A percentile compares a stretch with the other conserved stretches of the same genome.
Conservation (phyloP, 2,797 vertebrate species). For the Setipinna tenuifilis region DNA sequence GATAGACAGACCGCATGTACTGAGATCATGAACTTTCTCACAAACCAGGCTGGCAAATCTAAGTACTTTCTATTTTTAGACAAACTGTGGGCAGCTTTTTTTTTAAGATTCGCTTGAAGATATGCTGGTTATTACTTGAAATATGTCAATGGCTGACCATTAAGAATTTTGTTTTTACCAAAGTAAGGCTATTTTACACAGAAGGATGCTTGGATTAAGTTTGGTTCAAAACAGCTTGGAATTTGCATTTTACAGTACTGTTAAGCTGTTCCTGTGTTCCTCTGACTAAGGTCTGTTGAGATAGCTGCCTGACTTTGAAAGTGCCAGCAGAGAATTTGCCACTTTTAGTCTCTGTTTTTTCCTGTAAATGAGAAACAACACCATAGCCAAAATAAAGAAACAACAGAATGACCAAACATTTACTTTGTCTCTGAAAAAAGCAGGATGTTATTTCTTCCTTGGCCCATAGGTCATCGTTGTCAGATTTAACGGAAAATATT, state of each 20-base stretch:
- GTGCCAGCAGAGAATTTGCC: neutral
- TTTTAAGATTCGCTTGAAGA: neutral
- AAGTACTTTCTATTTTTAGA: constrained; percentile 45
- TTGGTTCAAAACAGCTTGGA: neutral
- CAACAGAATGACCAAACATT: constrained; percentile 10
- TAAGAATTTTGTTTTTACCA: neutral
- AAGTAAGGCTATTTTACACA: neutral
- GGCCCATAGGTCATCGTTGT: constrained; percentile 6
- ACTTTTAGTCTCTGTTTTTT: neutral
- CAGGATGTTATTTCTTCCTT: constrained; percentile 22
- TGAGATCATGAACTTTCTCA: constrained; percentile 30
- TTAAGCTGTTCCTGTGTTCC: neutral
- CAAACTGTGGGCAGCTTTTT: constrained; percentile 27
- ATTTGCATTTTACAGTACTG: neutral
- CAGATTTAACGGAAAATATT: constrained; percentile 3
- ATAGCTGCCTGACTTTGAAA: neutral
- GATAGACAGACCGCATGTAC: constrained; percentile 6
- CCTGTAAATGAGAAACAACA: neutral
- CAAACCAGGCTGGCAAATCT: constrained; percentile 5
- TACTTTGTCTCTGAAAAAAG: neutral
- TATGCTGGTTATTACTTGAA: neutral
- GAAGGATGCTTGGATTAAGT: neutral
- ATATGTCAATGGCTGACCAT: constrained; percentile 5
- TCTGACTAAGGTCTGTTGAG: neutral
- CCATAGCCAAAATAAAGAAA: constrained; percentile 16